Evolutionary conservation across 2,888 invertebrate genomes (phyloP).

Genomic region (Thymelicus lineola): DNA sequence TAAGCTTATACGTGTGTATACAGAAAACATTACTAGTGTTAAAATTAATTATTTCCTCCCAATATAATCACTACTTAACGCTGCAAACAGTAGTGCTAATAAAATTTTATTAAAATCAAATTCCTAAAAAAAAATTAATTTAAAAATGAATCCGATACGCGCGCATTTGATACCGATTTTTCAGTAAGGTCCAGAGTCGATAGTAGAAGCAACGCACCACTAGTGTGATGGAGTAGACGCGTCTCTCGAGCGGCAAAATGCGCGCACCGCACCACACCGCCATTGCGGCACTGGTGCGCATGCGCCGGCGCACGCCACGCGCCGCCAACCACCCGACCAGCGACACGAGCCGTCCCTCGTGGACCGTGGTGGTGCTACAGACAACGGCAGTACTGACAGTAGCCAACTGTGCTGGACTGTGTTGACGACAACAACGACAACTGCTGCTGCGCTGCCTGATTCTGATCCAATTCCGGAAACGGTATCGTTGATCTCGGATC

Average conservation of each 20-base stretch:
- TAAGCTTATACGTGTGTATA: no score
- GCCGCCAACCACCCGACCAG: constrained; percentile 43
- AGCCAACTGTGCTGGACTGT: no score
- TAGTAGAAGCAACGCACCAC: constrained; percentile 66
- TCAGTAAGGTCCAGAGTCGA: constrained; percentile 8
- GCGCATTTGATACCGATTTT: constrained; percentile 4
- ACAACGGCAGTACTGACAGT: neutral
- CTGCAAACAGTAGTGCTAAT: no score
- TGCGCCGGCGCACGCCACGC: constrained; percentile 55
- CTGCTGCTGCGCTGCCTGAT: no score
- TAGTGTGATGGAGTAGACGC: constrained; percentile 77
- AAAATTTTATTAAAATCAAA: no score
- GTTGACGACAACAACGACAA: no score
- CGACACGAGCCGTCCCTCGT: constrained; percentile 6
- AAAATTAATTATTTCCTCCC: no score
- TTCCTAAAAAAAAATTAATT: no score
- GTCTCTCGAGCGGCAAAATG: constrained; percentile 75
- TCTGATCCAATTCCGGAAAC: no score
- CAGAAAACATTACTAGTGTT: no score
- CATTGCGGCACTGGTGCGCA: constrained; percentile 73
- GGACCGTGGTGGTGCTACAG: constrained; percentile 41
- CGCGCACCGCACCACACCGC: constrained; percentile 84
- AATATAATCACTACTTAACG: no score
- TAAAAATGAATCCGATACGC: neutral
- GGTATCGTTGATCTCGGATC: no score